Evolutionary conservation across 2,888 invertebrate species (phyloP), one percentile per base, ranked within the genome.

Genomic region (Cephus spinipes): DNA sequence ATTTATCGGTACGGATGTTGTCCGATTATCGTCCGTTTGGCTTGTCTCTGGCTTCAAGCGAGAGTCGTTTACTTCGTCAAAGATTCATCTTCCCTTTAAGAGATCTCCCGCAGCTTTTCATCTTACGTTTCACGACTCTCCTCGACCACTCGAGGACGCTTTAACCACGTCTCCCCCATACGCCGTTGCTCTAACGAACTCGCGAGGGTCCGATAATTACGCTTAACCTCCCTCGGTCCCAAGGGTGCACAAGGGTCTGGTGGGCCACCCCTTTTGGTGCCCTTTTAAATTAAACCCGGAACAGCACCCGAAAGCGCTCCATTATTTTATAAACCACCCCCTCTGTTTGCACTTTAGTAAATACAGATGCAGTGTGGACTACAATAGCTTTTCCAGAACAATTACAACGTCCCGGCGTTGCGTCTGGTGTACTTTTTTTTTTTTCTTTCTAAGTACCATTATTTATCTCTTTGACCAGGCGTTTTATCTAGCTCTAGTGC

Each of bases 271-370:
- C 32, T 71, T 71, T 31, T 33, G 31, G 71, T 71, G 31, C 71
- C 71, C 71, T 71, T 83, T 81, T 84, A 83, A 84, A 83, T 84
- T 84, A 83, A 82, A 81, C 81, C 79, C 77, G 75, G 12, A 33
- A 33, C 71, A 31, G 71, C 71, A 3, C 31, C 55, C 79, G 79
- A 74, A 81, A 83, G 81, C 79, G 82, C 79, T 82, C 79, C 80
- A 81, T 84, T 84, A 83, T 82, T 80, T 80, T 81, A 80, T 81
- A 83, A 84, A 81, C 80, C 82, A 81, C 80, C 82, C 81, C 79
- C 78, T 80, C 80, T 82, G 81, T 82, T 82, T 82, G 80, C 79
- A 79, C 78, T 78, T 76, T 80, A 36, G 35, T 74, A 68, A 73
- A 69, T 69, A 36, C 15, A 74, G 68, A 40, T 4, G 23, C 23